Percentiles rank a stretch among this genome's conserved stretches.
phyloP scores from a whole-genome alignment of 2,888 invertebrate genomes.

The Acanthococcus lagerstroemiae region DNA sequence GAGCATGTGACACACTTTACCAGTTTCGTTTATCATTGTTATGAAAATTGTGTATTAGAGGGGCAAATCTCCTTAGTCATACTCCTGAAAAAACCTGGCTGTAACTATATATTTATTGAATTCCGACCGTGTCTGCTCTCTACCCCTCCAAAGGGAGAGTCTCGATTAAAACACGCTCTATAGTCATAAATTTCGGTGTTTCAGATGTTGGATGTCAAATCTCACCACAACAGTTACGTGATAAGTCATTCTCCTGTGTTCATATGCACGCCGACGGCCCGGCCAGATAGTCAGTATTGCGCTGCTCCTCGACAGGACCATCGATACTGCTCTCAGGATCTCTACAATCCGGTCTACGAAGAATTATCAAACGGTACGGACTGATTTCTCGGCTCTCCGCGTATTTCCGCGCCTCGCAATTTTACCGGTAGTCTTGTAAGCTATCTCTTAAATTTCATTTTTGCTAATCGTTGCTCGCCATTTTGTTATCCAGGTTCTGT shows the following conservation, averaged over 20 bases:
- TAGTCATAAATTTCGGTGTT: too few relatives aligned
- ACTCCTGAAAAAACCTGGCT: too few relatives aligned
- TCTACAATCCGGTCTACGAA: conserved; percentile 72
- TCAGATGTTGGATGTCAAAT: conserved; percentile 64
- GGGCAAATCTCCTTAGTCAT: too few relatives aligned
- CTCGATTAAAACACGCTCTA: too few relatives aligned
- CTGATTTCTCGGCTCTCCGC: neutral
- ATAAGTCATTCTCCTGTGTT: conserved; percentile 55
- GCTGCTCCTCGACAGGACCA: conserved; percentile 32
- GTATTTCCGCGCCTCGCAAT: too few relatives aligned
- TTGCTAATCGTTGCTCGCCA: neutral
- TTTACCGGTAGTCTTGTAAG: neutral
- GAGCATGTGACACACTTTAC: too few relatives aligned
- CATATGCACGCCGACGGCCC: conserved; percentile 50
- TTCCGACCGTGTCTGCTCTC: too few relatives aligned
- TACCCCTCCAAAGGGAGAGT: too few relatives aligned
- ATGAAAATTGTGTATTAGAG: too few relatives aligned
- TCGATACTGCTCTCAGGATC: conserved; percentile 44
- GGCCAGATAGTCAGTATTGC: conserved; percentile 43
- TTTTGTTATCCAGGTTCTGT: conserved; percentile 36
- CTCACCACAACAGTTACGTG: conserved; percentile 45
- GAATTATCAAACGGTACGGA: conserved; percentile 50
- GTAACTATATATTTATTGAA: too few relatives aligned
- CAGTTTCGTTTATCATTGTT: too few relatives aligned
- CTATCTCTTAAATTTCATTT: conserved; percentile 7